phyloP scores from a whole-genome alignment of 2,113 vertebrate genomes.

The Aphelocoma coerulescens region DNA sequence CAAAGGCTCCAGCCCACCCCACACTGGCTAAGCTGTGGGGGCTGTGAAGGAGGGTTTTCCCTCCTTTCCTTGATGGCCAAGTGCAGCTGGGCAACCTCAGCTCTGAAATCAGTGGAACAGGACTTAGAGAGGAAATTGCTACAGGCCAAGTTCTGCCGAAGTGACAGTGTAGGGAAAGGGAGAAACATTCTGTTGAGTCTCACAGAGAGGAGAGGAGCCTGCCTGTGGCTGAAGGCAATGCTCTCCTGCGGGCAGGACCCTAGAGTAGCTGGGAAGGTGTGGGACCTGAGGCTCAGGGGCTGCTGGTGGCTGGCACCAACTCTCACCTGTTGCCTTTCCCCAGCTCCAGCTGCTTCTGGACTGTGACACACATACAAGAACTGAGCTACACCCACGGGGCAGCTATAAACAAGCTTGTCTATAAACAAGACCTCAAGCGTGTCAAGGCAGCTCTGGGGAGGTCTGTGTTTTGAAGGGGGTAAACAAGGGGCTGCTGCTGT shows the following conservation, averaged over 20 bases:
- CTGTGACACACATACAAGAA: accelerated
- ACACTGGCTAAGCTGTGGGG: accelerated
- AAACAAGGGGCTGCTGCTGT: accelerated
- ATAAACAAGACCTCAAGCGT: no score
- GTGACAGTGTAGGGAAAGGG: accelerated
- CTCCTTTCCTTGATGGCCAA: not conserved
- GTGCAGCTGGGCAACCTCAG: no score
- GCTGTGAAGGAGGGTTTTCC: accelerated
- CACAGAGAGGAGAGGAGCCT: accelerated
- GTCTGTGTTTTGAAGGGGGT: accelerated
- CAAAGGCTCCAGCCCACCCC: not conserved
- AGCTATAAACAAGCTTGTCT: not conserved
- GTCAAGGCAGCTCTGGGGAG: not conserved
- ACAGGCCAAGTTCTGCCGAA: not conserved
- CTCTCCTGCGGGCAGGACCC: accelerated
- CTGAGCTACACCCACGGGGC: accelerated
- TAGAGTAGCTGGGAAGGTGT: not conserved
- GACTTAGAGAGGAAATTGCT: not conserved
- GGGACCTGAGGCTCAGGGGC: not conserved
- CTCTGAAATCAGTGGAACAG: not conserved
- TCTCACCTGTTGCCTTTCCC: not conserved
- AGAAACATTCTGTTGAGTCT: accelerated
- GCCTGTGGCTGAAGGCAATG: accelerated
- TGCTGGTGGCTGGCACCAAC: not conserved
- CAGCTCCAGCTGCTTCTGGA: not conserved